These are phyloP conservation scores for Craniophora ligustri DNA, from an alignment of 2,888 invertebrate genomes.

Conservation along the genomic window DNA sequence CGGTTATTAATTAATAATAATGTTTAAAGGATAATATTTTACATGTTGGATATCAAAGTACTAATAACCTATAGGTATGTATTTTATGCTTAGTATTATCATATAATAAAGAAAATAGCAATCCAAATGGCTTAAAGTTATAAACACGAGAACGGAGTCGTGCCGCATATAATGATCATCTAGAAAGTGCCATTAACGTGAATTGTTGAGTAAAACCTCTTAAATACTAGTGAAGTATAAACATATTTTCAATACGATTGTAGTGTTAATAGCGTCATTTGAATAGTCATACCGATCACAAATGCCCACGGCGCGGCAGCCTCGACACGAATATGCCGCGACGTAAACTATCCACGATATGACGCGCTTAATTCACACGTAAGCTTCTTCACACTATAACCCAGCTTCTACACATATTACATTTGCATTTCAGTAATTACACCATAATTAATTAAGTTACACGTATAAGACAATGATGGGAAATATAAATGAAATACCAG, in stretches of 20 bases:
- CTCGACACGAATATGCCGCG: conserved; percentile 83
- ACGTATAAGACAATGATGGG: no score
- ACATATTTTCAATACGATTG: conserved; percentile 52
- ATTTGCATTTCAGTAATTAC: no score
- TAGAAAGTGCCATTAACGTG: conserved; percentile 48
- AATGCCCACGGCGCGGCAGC: conserved; percentile 75
- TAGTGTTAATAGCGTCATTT: conserved; percentile 58
- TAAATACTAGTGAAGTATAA: conserved; percentile 37
- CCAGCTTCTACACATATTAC: no score
- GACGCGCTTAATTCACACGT: conserved; percentile 63
- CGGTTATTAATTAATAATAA: conserved; percentile 47
- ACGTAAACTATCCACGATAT: conserved; percentile 78
- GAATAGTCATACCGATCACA: conserved; percentile 70
- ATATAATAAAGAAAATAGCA: conserved; percentile 48
- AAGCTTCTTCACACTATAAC: conserved; percentile 54
- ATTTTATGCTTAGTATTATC: conserved; percentile 45
- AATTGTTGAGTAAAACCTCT: conserved; percentile 44
- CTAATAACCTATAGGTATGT: conserved; percentile 28
- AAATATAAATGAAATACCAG: background rate
- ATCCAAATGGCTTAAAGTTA: conserved; percentile 27
- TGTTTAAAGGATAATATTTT: conserved; percentile 33
- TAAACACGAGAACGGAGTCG: conserved; percentile 39
- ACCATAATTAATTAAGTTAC: no score
- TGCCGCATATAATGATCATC: conserved; percentile 45
- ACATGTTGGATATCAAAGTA: conserved; percentile 51